Percentiles rank a stretch among this genome's conserved stretches.
Conservation (phyloP, 2,113 vertebrate species). For the Hemiprocne comata region DNA sequence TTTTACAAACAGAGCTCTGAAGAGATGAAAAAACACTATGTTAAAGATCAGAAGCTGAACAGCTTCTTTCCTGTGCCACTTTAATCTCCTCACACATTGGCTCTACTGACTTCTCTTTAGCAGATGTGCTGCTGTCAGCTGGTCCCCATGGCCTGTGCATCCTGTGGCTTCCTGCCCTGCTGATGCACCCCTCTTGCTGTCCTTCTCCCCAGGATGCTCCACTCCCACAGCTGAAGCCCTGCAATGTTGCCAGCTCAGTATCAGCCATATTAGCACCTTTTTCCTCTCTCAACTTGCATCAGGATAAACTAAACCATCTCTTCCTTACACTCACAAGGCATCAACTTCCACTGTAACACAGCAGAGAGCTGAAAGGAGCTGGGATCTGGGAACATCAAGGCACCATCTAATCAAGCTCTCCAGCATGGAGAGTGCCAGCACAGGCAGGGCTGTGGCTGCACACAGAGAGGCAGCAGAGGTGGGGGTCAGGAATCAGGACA, state of each 20-base stretch:
- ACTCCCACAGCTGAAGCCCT: neutral
- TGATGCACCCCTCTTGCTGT: neutral
- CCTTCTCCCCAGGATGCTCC: neutral
- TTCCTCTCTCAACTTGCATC: neutral
- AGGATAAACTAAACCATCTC: neutral
- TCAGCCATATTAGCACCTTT: fast-evolving
- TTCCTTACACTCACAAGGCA: neutral
- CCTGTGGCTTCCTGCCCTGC: neutral
- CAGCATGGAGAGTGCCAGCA: neutral
- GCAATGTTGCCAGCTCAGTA: fast-evolving
- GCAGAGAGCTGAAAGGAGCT: neutral
- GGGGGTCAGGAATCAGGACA: neutral
- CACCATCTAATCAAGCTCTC: neutral
- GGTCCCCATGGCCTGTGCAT: neutral
- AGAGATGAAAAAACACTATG: neutral
- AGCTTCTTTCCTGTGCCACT: neutral
- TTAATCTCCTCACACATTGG: neutral
- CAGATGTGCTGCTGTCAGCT: neutral
- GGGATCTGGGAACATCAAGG: neutral
- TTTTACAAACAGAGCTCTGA: neutral
- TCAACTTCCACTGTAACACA: neutral
- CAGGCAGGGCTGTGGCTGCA: fast-evolving
- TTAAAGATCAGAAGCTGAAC: neutral
- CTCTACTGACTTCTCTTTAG: neutral
- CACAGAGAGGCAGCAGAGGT: neutral